Conservation (phyloP, 2,888 invertebrate species). For the Eustalomyia histrio region DNA sequence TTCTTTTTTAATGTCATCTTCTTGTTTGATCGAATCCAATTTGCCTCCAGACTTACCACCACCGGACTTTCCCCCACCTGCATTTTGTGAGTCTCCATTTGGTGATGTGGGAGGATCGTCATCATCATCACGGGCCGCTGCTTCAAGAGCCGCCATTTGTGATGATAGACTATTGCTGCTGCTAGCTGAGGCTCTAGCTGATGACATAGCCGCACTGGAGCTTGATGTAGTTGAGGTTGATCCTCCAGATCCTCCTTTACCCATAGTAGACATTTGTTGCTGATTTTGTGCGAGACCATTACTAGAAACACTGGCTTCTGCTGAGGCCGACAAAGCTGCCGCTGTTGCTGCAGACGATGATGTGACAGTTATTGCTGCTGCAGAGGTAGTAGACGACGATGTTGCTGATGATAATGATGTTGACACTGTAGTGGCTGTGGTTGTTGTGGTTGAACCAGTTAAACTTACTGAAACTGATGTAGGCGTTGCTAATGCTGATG, state of each 20-base stretch:
- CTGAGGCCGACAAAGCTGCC: conserved; percentile 42
- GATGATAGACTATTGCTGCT: conserved; percentile 83
- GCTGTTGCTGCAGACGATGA: conserved; percentile 33
- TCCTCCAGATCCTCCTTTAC: conserved; percentile 71
- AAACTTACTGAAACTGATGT: conserved; percentile 56
- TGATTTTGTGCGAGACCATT: conserved; percentile 62
- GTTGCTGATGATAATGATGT: conserved; percentile 25
- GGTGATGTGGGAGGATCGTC: conserved; percentile 84
- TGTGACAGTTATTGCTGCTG: conserved; percentile 45
- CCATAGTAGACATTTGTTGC: conserved; percentile 71
- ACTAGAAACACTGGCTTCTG: conserved; percentile 55
- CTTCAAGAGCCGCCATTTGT: conserved; percentile 87
- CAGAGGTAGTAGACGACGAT: conserved; percentile 51
- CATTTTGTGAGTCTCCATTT: conserved; percentile 73
- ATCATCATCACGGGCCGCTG: conserved; percentile 84
- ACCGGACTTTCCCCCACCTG: conserved; percentile 76
- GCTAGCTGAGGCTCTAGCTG: conserved; percentile 68
- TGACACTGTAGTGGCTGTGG: conserved; percentile 47
- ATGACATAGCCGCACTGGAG: conserved; percentile 49
- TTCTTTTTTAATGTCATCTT: conserved; percentile 85
- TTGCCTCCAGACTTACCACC: conserved; percentile 86
- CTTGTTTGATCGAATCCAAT: conserved; percentile 84
- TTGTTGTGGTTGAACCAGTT: conserved; percentile 51
- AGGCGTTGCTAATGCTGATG: conserved; percentile 49
- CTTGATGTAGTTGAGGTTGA: conserved; percentile 69